Base-by-base conservation (phyloP, 2,797 vertebrate species). In the Syndactyla subalaris region DNA sequence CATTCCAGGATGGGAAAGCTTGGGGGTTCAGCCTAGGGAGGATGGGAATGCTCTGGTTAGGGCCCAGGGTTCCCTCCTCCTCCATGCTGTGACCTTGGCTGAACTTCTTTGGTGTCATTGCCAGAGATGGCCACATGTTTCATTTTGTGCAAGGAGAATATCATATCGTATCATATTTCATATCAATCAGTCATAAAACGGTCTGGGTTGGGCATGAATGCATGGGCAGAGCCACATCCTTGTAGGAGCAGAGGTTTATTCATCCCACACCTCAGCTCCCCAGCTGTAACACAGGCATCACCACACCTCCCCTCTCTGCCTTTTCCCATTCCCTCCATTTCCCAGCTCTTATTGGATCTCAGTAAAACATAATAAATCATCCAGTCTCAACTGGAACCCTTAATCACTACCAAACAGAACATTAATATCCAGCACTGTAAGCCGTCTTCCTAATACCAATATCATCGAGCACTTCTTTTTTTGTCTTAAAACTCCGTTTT, bases 321-420 rank as follows among this genome's bases (percentile, higher is more conserved):
- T 78, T 49, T 41, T 39, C 84, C 77, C 22, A 4, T 32, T 92
- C 72, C 63, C 65, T 72, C 88, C 63, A 23, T 82, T 92, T 59
- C 39, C 67, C 55, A 79, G 80, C 83, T 49, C 67, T 70, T 73
- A 55, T 62, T 78, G 16, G 63, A 49, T 20, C 76, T 61, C 83
- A 90, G 1, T 38, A 86, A 70, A 96, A 70, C 73, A 81, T 1
- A 78, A 88, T 43, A 95, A 79, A 95, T 65, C 6, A 2, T 57
- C 88, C 88, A 88, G 84, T 32, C 88, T 87, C 86, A 30, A 87
- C 59, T 74, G 91, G 93, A 96, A 85, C 90, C 74, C 74, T 95
- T 97, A 95, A 97, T 94, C 94, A 57, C 90, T 61, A 10, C 84
- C 0, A 0, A 86, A 67, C 74, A 89, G 85, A 82, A 57, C 4